Base-by-base conservation (phyloP, 2,113 vertebrate genomes). In the Triplophysa tibetana region DNA sequence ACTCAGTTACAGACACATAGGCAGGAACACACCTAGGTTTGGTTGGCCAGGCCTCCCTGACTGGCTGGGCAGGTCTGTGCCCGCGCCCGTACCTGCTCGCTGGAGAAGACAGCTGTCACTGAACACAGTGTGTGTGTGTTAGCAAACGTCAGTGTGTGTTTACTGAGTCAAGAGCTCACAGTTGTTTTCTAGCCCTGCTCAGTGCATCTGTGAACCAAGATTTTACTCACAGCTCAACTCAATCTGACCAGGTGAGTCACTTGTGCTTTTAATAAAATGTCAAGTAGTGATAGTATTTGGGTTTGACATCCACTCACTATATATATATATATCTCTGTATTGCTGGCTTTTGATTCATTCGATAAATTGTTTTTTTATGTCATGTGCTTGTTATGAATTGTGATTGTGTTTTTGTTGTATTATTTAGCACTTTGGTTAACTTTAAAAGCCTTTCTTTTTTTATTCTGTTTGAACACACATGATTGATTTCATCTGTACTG, bases 1-100 rank as follows among this genome's bases (percentile, higher is more conserved):
- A 74, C 17, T 23, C 43, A 65, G 67, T 68, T 45, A 65, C 69
- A 70, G 29, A 75, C 56, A 70, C 63, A 77, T 41, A 70, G 78
- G 66, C 66, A 86, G 85, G 79, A 54, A 66, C 58, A 67, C 86
- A 86, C 84, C 88, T 88, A 85, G 88, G 88, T 88, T 86, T 68
- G 29, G 67, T 73, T 19, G 23, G 78, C 69, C 16, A 61, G 69
- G 82, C 89, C 82, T 78, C 84, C 86, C 77, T 80, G 87, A 92
- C 91, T 91, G 82, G 90, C 88, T 90, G 64, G 78, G 88, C 90
- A 89, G 33, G 80, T 82, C 67, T 50, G 19, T 79, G 79, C 11
- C 83, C 70, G 82, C 83, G 24, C 83, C 83, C 73, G 24, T 16
- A 60, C 68, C 77, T 82, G 73, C 58, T 79, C 70, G 48, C 41